Base-by-base conservation (phyloP, 1,140 invertebrate genomes). In the Papilio xuthus region DNA sequence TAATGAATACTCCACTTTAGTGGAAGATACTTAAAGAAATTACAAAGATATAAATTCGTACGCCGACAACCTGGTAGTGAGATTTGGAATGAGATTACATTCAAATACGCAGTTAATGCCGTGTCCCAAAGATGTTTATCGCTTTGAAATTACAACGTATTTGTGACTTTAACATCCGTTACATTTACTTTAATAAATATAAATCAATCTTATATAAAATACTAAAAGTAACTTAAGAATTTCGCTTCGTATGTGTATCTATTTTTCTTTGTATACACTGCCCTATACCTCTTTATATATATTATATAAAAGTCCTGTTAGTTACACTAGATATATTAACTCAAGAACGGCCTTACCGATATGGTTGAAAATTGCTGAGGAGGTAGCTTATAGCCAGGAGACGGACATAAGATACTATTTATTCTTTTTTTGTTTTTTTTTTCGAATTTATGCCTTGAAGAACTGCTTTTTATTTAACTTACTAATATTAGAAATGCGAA, bases 1-100 rank as follows among this genome's bases (percentile, higher is more conserved):
- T 67, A 67, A 32, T 67, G 26, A 67, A 67, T 28, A 12, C 26
- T 15, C 53, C 53, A 23, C n/a, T 23, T 56, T 28, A 67, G 12
- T 67, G 23, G 13, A 67, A 32, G 60, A 67, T 67, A 67, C 60
- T 67, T 28, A 18, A 67, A 67, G 60, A 67, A 67, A 67, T 67
- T 67, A 67, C 60, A 15, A 47, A 20, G 23, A 73, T 42, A 73
- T 23, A 73, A 73, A 73, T 44, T 73, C 71, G 60, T 42, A 42
- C 37, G 41, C 23, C 41, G 71, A 47, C 71, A 44, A 20, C 41
- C 41, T 26, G 42, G 37, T 47, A 44, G 71, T 44, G 23, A 73
- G 71, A 73, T 73, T 50, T 47, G 71, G 71, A 44, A 44, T 44
- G n/a, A 73, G 71, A 73, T 73, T 73, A 73, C 42, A 73, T 73